Percentiles rank a stretch among this genome's conserved stretches.
Evolutionary conservation across 2,797 vertebrate species (phyloP).

Genomic region (Melopsittacus undulatus): DNA sequence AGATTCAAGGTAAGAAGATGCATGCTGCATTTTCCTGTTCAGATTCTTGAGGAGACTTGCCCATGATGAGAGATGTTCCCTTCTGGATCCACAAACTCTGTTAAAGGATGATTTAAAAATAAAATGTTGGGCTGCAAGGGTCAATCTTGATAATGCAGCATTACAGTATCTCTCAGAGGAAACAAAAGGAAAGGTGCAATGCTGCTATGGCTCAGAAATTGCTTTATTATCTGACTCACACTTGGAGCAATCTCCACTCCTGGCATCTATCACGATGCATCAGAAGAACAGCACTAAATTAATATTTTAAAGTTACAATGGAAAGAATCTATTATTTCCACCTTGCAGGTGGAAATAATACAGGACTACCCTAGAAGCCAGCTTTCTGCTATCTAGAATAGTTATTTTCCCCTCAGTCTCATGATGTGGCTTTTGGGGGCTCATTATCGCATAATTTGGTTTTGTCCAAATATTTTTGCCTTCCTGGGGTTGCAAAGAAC

Average conservation of each 20-base stretch:
- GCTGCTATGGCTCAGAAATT: slow-evolving; percentile 53
- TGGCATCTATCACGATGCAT: slow-evolving; percentile 51
- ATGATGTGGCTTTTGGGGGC: neutral
- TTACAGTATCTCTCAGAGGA: slow-evolving; percentile 28
- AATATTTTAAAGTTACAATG: slow-evolving; percentile 47
- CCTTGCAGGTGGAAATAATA: neutral
- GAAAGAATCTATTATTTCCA: slow-evolving; percentile 33
- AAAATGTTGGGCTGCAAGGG: neutral
- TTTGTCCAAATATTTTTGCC: slow-evolving; percentile 43
- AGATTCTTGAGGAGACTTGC: neutral
- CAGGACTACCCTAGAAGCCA: neutral
- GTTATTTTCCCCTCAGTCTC: neutral
- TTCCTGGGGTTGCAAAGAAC: slow-evolving; percentile 4
- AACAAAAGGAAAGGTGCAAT: slow-evolving; percentile 53
- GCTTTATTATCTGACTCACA: slow-evolving; percentile 60
- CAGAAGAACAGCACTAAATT: neutral
- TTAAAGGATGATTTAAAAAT: slow-evolving; percentile 38
- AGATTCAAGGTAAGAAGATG: slow-evolving; percentile 1
- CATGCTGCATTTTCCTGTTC: neutral
- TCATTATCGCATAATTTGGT: neutral
- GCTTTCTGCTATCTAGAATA: slow-evolving; percentile 3
- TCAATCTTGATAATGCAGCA: slow-evolving; percentile 30
- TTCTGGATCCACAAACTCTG: slow-evolving; percentile 1
- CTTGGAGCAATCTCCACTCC: slow-evolving; percentile 2
- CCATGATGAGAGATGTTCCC: neutral